A percentile compares a stretch with the other conserved stretches of the same genome.
Evolutionary conservation across 1,140 invertebrate species (phyloP).

Genomic region (Onthophagus taurus): DNA sequence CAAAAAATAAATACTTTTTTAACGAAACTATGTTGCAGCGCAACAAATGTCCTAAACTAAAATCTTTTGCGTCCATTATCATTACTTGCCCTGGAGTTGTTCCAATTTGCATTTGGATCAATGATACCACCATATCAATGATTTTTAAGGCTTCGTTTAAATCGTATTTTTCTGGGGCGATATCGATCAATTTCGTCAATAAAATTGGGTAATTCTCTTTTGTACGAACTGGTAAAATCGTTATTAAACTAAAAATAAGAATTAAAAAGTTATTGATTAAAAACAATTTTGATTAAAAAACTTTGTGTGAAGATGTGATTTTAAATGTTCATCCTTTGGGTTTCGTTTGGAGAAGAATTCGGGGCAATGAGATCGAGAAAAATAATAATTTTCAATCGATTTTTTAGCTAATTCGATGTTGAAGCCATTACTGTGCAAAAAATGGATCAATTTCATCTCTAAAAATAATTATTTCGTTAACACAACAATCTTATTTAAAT

Average conservation of each 20-base stretch:
- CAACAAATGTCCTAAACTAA: slow-evolving; percentile 46
- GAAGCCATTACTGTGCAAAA: slow-evolving; percentile 49
- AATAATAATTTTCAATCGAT: slow-evolving; percentile 49
- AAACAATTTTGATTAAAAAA: background rate
- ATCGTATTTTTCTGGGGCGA: slow-evolving; percentile 47
- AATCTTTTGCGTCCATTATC: slow-evolving; percentile 49
- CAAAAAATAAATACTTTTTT: slow-evolving; percentile 51
- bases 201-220: slow-evolving; percentile 45
- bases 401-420: slow-evolving; percentile 47
- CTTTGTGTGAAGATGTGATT: background rate
- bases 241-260: slow-evolving; percentile 1
- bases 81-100: slow-evolving; percentile 46
- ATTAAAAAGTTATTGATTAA: background rate
- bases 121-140: slow-evolving; percentile 48
- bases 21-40: slow-evolving; percentile 45
- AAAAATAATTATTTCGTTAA: too few species aligned
- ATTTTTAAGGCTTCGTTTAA: slow-evolving; percentile 40
- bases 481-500: too few species aligned
- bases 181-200: slow-evolving; percentile 42
- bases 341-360: slow-evolving; percentile 9
- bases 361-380: slow-evolving; percentile 42
- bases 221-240: slow-evolving; percentile 41
- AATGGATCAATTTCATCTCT: slow-evolving; percentile 50
- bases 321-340: background rate
- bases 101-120: slow-evolving; percentile 37